phyloP scores from a whole-genome alignment of 2,797 vertebrate genomes.

The Peromyscus aztecus region DNA sequence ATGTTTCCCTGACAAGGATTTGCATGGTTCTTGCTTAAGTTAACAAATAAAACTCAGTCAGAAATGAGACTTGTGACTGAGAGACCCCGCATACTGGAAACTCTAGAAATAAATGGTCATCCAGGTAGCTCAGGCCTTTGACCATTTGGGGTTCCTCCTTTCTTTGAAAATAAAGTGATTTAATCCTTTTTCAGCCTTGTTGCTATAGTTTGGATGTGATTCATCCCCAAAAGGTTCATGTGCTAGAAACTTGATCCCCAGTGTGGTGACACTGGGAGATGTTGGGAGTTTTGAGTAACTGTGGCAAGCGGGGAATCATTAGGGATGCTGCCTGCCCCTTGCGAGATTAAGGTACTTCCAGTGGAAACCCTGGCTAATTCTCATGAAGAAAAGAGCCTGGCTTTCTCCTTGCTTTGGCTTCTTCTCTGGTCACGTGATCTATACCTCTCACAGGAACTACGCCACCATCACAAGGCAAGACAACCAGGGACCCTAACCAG shows the following conservation, averaged over 20 bases:
- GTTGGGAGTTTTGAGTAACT: neutral
- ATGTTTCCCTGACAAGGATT: neutral
- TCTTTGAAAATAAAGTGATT: neutral
- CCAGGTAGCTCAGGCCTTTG: neutral
- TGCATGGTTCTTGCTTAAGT: slow-evolving; percentile 23
- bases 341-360: neutral
- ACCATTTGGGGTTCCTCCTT: neutral
- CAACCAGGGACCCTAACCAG: neutral
- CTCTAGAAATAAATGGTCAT: neutral
- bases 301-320: neutral
- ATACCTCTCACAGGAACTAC: neutral
- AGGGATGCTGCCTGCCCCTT: neutral
- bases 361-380: neutral
- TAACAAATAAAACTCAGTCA: slow-evolving; percentile 2
- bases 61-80: slow-evolving; percentile 14
- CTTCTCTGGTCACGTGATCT: neutral
- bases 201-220: neutral
- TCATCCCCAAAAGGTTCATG: neutral
- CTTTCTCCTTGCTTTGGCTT: neutral
- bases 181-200: neutral
- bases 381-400: neutral
- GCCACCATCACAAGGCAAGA: too few species aligned
- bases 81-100: neutral
- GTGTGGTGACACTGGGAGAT: neutral
- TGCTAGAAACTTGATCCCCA: neutral